Conservation (phyloP, 2,888 invertebrate genomes). For the Caenorhabditis afra region DNA sequence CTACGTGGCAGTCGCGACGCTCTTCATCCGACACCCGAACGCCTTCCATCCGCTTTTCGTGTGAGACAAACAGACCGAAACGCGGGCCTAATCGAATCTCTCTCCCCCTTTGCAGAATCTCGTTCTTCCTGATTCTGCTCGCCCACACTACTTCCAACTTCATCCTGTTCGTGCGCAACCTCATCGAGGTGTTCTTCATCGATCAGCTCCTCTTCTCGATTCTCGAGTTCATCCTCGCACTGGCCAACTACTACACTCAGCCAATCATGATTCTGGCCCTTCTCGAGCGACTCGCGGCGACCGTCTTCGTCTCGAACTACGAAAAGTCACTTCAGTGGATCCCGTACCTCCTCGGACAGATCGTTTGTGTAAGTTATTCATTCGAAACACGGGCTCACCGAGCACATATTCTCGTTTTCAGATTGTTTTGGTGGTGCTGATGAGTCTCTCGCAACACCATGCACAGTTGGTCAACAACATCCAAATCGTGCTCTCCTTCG, state of each 20-base stretch:
- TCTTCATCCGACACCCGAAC: constrained; percentile 54
- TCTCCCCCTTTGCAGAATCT: constrained; percentile 41
- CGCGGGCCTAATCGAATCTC: too few relatives aligned
- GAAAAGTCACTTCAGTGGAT: constrained; percentile 53
- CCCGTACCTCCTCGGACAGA: constrained; percentile 34
- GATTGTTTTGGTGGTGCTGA: constrained; percentile 32
- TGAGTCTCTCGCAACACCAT: constrained; percentile 40
- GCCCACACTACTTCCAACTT: constrained; percentile 50
- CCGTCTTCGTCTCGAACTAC: constrained; percentile 37
- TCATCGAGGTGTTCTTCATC: constrained; percentile 45
- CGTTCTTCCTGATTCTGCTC: constrained; percentile 50
- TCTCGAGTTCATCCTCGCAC: constrained; percentile 27
- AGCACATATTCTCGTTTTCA: constrained; percentile 1
- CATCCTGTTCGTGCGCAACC: constrained; percentile 54
- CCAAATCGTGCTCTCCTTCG: constrained; percentile 32
- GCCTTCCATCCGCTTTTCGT: constrained; percentile 56
- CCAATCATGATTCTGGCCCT: constrained; percentile 51
- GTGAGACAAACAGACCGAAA: too few relatives aligned
- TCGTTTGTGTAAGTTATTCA: constrained; percentile 54
- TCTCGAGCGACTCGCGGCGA: constrained; percentile 51
- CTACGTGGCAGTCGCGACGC: constrained; percentile 36
- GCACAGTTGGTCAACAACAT: constrained; percentile 39
- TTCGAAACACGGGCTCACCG: not conserved
- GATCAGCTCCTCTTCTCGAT: constrained; percentile 36
- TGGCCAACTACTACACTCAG: constrained; percentile 53